phyloP scores from a whole-genome alignment of 2,797 vertebrate species.

The Gymnopithys bicolor region DNA sequence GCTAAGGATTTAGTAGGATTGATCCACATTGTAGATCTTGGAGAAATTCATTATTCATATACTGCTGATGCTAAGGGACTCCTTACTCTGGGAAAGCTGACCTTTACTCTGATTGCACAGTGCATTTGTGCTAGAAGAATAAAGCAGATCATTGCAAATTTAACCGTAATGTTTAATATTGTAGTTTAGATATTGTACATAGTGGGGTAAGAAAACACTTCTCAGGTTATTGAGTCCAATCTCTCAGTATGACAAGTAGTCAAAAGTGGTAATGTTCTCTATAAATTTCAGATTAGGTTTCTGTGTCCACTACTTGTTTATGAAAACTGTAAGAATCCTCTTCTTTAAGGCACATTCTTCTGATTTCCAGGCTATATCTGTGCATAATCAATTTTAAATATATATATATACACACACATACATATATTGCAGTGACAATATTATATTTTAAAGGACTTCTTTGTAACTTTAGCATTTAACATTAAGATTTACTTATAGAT shows the following conservation, averaged over 20 bases:
- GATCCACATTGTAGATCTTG: not conserved
- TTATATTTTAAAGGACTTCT: not conserved
- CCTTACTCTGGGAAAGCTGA: not conserved
- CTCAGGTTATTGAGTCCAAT: not conserved
- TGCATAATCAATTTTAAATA: not conserved
- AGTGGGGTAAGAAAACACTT: not conserved
- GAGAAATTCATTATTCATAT: not conserved
- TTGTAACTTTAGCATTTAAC: not conserved
- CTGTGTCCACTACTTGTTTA: not conserved
- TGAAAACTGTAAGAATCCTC: not conserved
- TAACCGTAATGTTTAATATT: not conserved
- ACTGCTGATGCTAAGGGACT: not conserved
- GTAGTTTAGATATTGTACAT: not conserved
- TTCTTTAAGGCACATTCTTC: not conserved
- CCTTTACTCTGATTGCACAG: not conserved
- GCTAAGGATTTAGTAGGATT: not conserved
- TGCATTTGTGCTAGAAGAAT: not conserved
- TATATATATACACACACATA: too few species aligned
- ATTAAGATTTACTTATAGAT: not conserved
- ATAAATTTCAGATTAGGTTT: not conserved
- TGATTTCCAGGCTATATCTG: not conserved
- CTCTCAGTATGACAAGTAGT: not conserved
- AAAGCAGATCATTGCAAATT: not conserved
- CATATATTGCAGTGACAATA: not conserved
- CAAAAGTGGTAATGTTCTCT: not conserved